Base-by-base conservation (phyloP, 2,888 invertebrate genomes). In the Synergus itoensis region DNA sequence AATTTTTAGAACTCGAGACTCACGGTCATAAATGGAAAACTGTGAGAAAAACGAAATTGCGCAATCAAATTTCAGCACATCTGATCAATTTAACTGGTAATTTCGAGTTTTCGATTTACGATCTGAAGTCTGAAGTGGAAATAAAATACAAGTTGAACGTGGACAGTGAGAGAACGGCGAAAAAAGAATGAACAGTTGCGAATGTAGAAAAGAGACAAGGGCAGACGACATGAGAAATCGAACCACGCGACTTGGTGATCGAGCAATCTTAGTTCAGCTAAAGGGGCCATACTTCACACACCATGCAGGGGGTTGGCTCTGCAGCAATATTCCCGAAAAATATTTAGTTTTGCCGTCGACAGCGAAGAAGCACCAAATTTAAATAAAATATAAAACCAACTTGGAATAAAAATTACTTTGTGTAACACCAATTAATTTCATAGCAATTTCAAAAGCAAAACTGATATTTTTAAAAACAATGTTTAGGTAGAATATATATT, bases 231-330 rank as follows among this genome's bases (percentile, higher is more conserved):
- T 45, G 53, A 48, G 73, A 40, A n/a, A 73, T 53, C 36, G 53
- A 73, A 73, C 73, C 53, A 73, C 73, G 53, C 48, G 73, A 53
- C 53, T 73, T 78, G 67, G 53, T 81, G 80, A 78, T 76, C 36
- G 79, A 81, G 82, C 81, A 77, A 80, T 64, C 79, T 80, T 62
- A 79, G 73, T 63, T 69, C 28, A 79, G 80, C 77, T 77, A 80
- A 77, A 77, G 81, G 84, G 83, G 79, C 81, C 83, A 82, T 82
- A 83, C 83, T 86, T 86, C 83, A 86, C 85, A 85, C 86, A 86
- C 85, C 87, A 87, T 87, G 87, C 87, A 86, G 82, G 80, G 82
- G 77, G 78, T 81, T 80, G 81, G 77, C 73, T 81, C 78, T 81
- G 83, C 82, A 82, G 83, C 82, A 82, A 82, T 80, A 81, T 81